Conservation (phyloP, 2,113 vertebrate species). For the Stigmatopora argus region DNA sequence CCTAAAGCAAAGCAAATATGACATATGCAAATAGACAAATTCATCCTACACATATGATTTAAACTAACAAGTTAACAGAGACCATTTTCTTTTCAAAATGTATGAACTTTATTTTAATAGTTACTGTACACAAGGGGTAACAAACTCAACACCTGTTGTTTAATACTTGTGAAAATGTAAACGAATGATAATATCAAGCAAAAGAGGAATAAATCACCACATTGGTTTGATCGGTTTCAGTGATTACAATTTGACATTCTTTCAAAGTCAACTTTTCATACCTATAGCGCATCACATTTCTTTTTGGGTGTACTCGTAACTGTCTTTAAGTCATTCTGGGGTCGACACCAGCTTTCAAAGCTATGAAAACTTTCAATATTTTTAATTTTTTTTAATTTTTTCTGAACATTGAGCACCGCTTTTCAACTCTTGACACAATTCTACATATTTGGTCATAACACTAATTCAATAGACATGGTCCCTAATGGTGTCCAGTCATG, state of each 20-base stretch:
- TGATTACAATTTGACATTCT: slow-evolving; percentile 16
- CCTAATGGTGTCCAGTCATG: slow-evolving; percentile 26
- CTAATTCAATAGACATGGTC: slow-evolving; percentile 32
- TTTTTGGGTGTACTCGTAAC: background rate
- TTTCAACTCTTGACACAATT: slow-evolving; percentile 28
- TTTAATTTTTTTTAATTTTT: too few relatives aligned
- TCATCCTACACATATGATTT: background rate
- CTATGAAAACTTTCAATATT: slow-evolving; percentile 24
- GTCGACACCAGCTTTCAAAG: slow-evolving; percentile 9
- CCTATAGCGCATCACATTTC: slow-evolving; percentile 34
- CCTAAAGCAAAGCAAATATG: too few relatives aligned
- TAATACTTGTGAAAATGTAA: slow-evolving; percentile 76
- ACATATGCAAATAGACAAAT: background rate
- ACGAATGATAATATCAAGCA: slow-evolving; percentile 70
- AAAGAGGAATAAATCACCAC: slow-evolving; percentile 72
- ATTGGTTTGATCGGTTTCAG: slow-evolving; percentile 37
- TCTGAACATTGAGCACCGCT: slow-evolving; percentile 37
- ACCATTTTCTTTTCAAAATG: slow-evolving; percentile 35
- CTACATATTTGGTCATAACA: slow-evolving; percentile 19
- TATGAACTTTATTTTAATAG: slow-evolving; percentile 59
- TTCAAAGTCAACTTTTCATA: slow-evolving; percentile 24
- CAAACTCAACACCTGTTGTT: slow-evolving; percentile 65
- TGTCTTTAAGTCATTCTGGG: background rate
- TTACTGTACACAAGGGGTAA: slow-evolving; percentile 65
- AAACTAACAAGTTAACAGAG: slow-evolving; percentile 8